These are phyloP conservation scores for Criorhina ranunculi DNA, from an alignment of 2,888 invertebrate species.

Conservation along the genomic window DNA sequence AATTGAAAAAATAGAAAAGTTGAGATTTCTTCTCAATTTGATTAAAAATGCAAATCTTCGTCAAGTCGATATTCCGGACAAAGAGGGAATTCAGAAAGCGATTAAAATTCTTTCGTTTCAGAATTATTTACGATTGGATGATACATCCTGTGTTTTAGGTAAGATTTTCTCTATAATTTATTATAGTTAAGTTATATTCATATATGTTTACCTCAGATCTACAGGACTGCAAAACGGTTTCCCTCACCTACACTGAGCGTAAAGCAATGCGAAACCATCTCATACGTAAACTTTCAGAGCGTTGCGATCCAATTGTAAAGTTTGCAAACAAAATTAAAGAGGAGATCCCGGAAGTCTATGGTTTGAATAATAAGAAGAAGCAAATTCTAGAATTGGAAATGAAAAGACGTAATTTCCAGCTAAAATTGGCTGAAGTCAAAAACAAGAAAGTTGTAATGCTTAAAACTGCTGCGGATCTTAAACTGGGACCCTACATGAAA, in stretches of 20 bases:
- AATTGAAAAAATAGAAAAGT: constrained; percentile 79
- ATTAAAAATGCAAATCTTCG: constrained; percentile 71
- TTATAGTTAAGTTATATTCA: too few species aligned
- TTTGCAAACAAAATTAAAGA: constrained; percentile 78
- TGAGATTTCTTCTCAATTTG: constrained; percentile 80
- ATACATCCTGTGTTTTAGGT: constrained; percentile 77
- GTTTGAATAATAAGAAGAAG: constrained; percentile 15
- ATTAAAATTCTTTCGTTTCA: constrained; percentile 78
- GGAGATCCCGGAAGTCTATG: constrained; percentile 80
- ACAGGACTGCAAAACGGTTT: constrained; percentile 68
- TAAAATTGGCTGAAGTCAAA: constrained; percentile 78
- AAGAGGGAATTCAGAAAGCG: constrained; percentile 77
- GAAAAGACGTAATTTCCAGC: constrained; percentile 79
- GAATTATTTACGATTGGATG: constrained; percentile 77
- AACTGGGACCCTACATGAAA: constrained; percentile 80
- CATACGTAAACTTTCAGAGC: constrained; percentile 75
- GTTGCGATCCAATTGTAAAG: constrained; percentile 78
- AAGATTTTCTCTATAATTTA: neutral
- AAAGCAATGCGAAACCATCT: constrained; percentile 80
- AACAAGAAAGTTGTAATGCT: constrained; percentile 80
- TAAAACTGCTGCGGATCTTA: constrained; percentile 80
- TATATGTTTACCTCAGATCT: constrained; percentile 45
- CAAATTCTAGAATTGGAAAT: constrained; percentile 79
- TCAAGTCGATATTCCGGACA: constrained; percentile 56
- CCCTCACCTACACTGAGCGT: constrained; percentile 80